Conservation (phyloP, 2,797 vertebrate genomes). For the Mormyrops boulengeri region DNA sequence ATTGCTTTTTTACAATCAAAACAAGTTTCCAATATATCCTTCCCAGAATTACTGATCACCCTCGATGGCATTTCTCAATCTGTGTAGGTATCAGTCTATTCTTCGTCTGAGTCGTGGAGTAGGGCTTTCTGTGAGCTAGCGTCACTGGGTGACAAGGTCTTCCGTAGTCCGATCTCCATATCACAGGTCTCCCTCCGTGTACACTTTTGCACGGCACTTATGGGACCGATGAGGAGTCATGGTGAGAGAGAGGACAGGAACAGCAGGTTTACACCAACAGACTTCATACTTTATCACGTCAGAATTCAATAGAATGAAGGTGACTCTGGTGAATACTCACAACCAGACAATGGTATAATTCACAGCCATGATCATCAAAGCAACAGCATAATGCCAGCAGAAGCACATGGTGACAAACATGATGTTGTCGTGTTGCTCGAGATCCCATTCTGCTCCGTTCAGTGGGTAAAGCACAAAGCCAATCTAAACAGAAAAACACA, state of each 20-base stretch:
- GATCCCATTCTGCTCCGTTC: slow-evolving; percentile 71
- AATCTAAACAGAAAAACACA: slow-evolving; percentile 61
- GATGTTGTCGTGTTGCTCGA: slow-evolving; percentile 56
- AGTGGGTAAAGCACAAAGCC: slow-evolving; percentile 84
- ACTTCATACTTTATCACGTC: neutral
- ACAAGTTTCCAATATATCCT: neutral
- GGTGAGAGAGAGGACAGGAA: neutral
- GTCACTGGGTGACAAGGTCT: slow-evolving; percentile 41
- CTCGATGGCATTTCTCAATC: neutral
- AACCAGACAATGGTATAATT: slow-evolving; percentile 58
- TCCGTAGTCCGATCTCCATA: slow-evolving; percentile 65
- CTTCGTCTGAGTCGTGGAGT: slow-evolving; percentile 78
- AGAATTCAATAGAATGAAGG: neutral
- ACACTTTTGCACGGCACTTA: slow-evolving; percentile 57
- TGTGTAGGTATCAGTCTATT: slow-evolving; percentile 48
- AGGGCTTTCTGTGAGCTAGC: slow-evolving; percentile 63
- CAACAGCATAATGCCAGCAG: slow-evolving; percentile 77
- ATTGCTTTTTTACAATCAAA: slow-evolving; percentile 3
- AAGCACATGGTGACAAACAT: slow-evolving; percentile 88
- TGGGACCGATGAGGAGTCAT: slow-evolving; percentile 1
- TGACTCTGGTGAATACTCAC: slow-evolving; percentile 58
- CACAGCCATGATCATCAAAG: slow-evolving; percentile 52
- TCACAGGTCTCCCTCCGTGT: slow-evolving; percentile 36
- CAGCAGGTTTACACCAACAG: neutral
- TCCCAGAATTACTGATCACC: no score